These are phyloP conservation scores for Melopsittacus undulatus DNA, from an alignment of 2,797 vertebrate species.

Conservation along the genomic window DNA sequence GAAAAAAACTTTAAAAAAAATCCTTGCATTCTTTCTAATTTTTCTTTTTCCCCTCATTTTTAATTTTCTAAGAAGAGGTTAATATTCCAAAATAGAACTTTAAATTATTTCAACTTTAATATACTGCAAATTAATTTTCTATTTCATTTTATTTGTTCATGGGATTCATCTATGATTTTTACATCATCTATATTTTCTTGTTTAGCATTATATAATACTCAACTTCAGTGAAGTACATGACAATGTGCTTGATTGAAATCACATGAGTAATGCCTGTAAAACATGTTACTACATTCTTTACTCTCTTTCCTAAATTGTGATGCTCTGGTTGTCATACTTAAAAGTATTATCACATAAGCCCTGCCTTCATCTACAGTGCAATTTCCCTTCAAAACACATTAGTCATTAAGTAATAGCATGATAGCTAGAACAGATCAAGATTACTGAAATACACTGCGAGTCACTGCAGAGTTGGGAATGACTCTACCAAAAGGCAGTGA, in stretches of 20 bases:
- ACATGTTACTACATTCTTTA: background rate
- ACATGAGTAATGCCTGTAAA: background rate
- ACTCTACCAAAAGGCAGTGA: background rate
- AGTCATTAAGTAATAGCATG: constrained; percentile 21
- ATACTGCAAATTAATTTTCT: background rate
- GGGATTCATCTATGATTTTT: background rate
- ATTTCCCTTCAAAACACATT: background rate
- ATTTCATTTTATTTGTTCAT: background rate
- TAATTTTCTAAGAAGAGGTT: background rate
- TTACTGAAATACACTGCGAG: background rate
- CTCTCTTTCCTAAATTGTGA: background rate
- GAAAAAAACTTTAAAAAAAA: background rate
- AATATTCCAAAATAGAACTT: background rate
- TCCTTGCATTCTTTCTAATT: background rate
- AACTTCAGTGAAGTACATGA: background rate
- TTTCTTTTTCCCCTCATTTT: background rate
- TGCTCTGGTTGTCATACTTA: background rate
- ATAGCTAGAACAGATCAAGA: background rate
- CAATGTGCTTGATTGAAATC: background rate
- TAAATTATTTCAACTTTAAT: background rate
- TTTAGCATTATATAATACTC: background rate
- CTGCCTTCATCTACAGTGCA: background rate
- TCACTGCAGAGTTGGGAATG: background rate
- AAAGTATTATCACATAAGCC: background rate
- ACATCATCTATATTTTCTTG: background rate